Evolutionary conservation across 2,113 vertebrate genomes (phyloP).

Genomic region (Varanus salvator): DNA sequence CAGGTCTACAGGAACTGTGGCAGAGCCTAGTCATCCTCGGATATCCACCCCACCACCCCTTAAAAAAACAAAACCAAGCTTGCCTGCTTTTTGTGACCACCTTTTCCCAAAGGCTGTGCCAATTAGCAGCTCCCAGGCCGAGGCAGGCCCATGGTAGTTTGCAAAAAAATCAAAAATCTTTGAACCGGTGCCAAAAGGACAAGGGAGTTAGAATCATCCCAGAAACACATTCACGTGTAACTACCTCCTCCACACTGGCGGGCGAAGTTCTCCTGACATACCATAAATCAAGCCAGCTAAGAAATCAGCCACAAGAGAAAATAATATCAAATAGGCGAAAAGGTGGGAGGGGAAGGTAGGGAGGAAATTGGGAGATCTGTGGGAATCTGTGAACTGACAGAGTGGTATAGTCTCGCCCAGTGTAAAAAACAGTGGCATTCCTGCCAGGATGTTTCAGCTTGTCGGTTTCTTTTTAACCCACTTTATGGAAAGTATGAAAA

Average conservation of each 20-base stretch:
- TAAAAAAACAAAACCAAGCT: not conserved
- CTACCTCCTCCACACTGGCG: conserved; percentile 51
- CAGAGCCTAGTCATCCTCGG: not conserved
- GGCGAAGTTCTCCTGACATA: conserved; percentile 12
- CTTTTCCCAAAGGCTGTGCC: not conserved
- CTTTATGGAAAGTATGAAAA: not conserved
- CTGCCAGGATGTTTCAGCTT: too few relatives aligned
- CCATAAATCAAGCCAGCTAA: conserved; percentile 56
- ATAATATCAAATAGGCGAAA: not conserved
- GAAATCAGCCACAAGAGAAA: conserved; percentile 21
- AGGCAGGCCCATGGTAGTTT: conserved; percentile 4
- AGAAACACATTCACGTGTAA: conserved; percentile 40
- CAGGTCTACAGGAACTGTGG: not conserved
- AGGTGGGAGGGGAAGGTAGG: conserved; percentile 33
- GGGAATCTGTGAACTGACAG: not conserved
- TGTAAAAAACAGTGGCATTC: not conserved
- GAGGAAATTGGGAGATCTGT: too few relatives aligned
- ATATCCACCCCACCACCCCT: too few relatives aligned
- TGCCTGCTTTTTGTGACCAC: too few relatives aligned
- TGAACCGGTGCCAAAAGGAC: conserved; percentile 56
- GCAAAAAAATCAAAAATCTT: conserved; percentile 18
- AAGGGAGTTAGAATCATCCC: conserved; percentile 40
- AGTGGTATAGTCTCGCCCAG: not conserved
- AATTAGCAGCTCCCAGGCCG: not conserved
- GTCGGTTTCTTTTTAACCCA: too few relatives aligned